Evolutionary conservation across 1,140 invertebrate genomes (phyloP), one percentile per base, ranked within the genome.

Genomic region (Ylistrum balloti): DNA sequence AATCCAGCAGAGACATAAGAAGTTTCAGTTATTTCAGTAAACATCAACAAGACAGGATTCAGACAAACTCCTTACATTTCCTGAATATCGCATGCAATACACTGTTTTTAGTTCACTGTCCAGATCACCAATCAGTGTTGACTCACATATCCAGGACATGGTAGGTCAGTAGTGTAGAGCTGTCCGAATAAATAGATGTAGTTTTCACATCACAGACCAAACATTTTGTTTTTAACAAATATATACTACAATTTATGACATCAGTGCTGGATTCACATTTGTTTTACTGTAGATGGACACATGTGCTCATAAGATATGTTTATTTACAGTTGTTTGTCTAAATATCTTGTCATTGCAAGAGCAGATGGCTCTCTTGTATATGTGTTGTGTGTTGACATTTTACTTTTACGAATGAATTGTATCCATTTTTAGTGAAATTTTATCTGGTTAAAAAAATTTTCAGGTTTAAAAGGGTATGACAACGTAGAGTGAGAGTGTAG

Each of bases 351-450:
- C 41, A 13, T 17, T 9, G 10, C 17, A 45, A 45, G 41, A 45
- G 41, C 41, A 45, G 41, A 17, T 45, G 9, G 1, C 17, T 38
- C 41, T 45, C 41, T 45, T 45, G 17, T 45, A 17, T 45, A 13
- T 45, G 41, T 45, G 17, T 45, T 74, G 56, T 74, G n/a, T 74
- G n/a, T 74, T 45, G 35, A 7, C 35, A 7, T 74, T 74, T 74
- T 74, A 74, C 56, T 74, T 74, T 28, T n/a, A n/a, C 3, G 56
- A 28, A 74, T 74, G 56, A 74, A 74, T 28, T 74, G 56, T 17
- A 74, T 74, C n/a, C 56, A 74, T 74, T 74, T 74, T 74, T 28
- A 28, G 56, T n/a, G 56, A 74, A 74, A 74, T 74, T 74, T 74
- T 74, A 74, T n/a, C n/a, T 28, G 56, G 5, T 74, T 74, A 74